Evolutionary conservation across 2,797 vertebrate species (phyloP).

Genomic region (Limnodromus scolopaceus): DNA sequence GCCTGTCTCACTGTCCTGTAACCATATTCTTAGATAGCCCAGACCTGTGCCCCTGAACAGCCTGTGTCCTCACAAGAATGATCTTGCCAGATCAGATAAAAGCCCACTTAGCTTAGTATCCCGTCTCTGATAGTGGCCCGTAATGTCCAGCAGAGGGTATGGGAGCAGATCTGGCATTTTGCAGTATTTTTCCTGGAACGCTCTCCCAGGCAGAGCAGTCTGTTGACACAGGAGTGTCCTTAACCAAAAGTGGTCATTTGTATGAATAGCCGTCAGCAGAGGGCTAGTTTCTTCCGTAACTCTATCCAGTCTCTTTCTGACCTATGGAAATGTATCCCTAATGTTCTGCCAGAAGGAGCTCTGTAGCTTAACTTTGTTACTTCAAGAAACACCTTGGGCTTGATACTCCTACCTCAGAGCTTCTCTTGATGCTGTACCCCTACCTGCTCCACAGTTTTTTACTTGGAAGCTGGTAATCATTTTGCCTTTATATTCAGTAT

Average conservation of each 20-base stretch:
- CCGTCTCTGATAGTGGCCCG: background rate
- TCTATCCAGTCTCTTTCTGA: background rate
- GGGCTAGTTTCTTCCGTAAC: background rate
- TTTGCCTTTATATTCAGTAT: background rate
- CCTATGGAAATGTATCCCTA: background rate
- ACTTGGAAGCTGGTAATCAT: background rate
- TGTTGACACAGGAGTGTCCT: background rate
- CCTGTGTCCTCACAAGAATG: background rate
- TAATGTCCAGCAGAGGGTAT: background rate
- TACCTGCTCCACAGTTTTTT: background rate
- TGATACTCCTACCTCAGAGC: background rate
- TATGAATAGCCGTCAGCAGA: background rate
- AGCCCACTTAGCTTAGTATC: background rate
- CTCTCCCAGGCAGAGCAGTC: background rate
- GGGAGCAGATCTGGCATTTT: background rate
- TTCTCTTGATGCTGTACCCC: background rate
- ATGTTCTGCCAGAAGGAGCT: background rate
- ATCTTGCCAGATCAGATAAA: background rate
- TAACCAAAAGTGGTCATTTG: background rate
- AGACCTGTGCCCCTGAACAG: accelerated
- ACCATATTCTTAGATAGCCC: background rate
- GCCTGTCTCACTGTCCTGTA: background rate
- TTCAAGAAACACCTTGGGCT: background rate
- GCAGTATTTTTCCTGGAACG: background rate
- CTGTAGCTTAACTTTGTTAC: background rate